Conservation (phyloP, 2,113 vertebrate genomes). For the Propithecus coquereli region DNA sequence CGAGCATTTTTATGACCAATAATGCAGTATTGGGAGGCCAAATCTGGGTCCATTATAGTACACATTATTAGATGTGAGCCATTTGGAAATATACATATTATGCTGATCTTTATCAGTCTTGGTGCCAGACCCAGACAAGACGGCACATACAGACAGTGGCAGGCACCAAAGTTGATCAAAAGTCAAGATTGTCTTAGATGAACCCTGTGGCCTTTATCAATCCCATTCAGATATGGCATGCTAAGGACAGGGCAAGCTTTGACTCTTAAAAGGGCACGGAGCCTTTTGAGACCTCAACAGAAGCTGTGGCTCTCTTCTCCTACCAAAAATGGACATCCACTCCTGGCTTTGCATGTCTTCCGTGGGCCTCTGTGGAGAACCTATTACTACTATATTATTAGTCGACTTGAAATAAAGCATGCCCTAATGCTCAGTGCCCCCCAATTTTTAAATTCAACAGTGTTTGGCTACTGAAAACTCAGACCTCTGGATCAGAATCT, state of each 20-base stretch:
- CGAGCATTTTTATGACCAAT: not conserved
- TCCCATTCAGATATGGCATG: not conserved
- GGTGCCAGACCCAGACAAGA: slow-evolving; percentile 53
- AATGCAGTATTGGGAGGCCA: not conserved
- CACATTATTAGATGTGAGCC: not conserved
- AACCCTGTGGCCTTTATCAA: not conserved
- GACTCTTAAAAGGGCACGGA: slow-evolving; percentile 2
- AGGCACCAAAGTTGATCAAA: slow-evolving; percentile 42
- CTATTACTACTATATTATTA: not conserved
- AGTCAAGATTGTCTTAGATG: not conserved
- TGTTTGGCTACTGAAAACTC: not conserved
- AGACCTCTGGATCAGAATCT: not conserved
- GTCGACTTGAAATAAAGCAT: not conserved
- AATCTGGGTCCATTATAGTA: not conserved
- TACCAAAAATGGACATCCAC: not conserved
- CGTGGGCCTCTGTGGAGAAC: not conserved
- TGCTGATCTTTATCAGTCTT: slow-evolving; percentile 39
- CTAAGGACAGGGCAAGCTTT: not conserved
- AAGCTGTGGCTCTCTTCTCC: not conserved
- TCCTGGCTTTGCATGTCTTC: not conserved
- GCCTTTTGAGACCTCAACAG: not conserved
- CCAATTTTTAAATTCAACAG: not conserved
- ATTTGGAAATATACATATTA: slow-evolving; percentile 32
- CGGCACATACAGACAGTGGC: not conserved
- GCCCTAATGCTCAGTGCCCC: not conserved